These are phyloP conservation scores for Wasmannia auropunctata DNA, from an alignment of 1,140 invertebrate genomes.

Conservation along the genomic window DNA sequence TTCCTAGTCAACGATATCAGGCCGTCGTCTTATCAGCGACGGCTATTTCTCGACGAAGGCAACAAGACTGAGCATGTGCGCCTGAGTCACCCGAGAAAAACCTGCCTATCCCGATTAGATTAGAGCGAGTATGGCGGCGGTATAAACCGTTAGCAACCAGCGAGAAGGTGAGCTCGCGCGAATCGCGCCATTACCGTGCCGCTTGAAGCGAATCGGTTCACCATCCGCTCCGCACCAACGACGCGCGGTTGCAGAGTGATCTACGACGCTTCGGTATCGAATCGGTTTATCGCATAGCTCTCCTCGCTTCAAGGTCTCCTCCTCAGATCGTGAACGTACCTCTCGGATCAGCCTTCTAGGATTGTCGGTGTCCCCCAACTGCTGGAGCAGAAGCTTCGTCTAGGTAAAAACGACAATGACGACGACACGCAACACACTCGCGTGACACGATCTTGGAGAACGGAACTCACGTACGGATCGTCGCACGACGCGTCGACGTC, in stretches of 20 bases:
- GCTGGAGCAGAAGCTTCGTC: no score
- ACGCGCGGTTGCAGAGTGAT: background rate
- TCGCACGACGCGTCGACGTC: background rate
- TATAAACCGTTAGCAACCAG: conserved; percentile 21
- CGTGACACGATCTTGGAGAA: background rate
- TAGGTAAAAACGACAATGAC: background rate
- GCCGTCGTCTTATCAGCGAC: background rate
- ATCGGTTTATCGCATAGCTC: background rate
- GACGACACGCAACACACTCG: no score
- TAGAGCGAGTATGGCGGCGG: background rate
- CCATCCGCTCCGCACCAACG: background rate
- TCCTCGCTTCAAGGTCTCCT: background rate
- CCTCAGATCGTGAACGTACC: background rate
- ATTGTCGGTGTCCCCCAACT: background rate
- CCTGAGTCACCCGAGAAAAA: background rate
- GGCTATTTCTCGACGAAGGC: no score
- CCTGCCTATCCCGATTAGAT: background rate
- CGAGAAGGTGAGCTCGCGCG: background rate
- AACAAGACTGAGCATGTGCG: no score
- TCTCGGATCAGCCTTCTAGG: background rate
- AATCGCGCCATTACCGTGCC: conserved; percentile 15
- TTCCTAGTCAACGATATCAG: background rate
- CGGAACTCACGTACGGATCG: background rate
- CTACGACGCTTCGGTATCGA: background rate
- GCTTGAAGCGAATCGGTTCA: background rate